These are phyloP conservation scores for Vollenhovia emeryi DNA, from an alignment of 1,140 invertebrate genomes.

Conservation along the genomic window DNA sequence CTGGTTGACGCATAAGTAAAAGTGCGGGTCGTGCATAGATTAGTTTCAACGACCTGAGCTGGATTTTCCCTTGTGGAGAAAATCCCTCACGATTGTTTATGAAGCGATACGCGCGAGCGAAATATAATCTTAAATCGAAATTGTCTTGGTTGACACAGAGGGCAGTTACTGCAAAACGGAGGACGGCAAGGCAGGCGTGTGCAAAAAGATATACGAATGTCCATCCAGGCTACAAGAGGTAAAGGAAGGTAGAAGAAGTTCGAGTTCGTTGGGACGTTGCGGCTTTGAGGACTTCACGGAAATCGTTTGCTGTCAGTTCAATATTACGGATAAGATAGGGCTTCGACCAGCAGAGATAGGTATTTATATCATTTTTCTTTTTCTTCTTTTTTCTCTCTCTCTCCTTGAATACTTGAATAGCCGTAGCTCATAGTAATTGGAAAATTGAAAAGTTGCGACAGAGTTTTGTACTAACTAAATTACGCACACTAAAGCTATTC, in stretches of 20 bases:
- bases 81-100: too few species aligned
- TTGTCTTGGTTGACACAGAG: constrained; percentile 64
- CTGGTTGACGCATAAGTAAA: neutral
- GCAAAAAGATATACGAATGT: constrained; percentile 78
- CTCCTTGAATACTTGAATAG: neutral
- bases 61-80: neutral
- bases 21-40: neutral
- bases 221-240: constrained; percentile 73
- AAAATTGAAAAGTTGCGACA: neutral
- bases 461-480: neutral
- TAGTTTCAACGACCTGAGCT: constrained; percentile 16
- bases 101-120: too few species aligned
- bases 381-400: neutral
- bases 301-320: constrained; percentile 79
- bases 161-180: constrained; percentile 75
- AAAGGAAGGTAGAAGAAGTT: constrained; percentile 65
- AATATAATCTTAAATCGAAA: constrained; percentile 13
- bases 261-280: constrained; percentile 72
- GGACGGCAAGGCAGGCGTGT: constrained; percentile 71
- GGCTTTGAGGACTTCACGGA: constrained; percentile 74
- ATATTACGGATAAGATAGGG: constrained; percentile 15
- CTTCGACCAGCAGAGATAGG: constrained; percentile 54
- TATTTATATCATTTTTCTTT: neutral
- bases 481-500: neutral
- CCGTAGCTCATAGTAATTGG: neutral